Evolutionary conservation across 1,140 invertebrate genomes (phyloP), one percentile per base, ranked within the genome.

Genomic region (Hydropsyche tenuis): DNA sequence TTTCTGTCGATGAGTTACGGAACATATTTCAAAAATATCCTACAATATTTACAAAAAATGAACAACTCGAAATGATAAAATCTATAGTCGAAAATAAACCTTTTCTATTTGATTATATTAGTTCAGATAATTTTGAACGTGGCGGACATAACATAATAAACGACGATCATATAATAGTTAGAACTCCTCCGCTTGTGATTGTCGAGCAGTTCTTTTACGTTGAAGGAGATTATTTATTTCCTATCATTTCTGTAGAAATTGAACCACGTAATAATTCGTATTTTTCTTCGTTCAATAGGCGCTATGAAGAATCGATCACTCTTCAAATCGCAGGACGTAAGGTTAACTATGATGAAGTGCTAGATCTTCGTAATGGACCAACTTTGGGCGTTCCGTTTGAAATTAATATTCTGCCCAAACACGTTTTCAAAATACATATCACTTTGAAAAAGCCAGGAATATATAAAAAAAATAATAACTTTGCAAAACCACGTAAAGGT

Each of bases 191-290:
- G 7, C 16, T 73, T 23, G 42, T 46, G 16, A 73, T 76, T 16
- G n/a, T 30, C 14, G 75, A 76, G 46, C 46, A 76, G 11, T 76
- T 76, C 56, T 20, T 11, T 4, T 73, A 73, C 43, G 20, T 42
- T 6, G 75, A 30, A 45, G 11, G 4, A 23, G 12, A 16, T 37
- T 4, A 63, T n/a, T 1, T 18, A 11, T 42, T 73, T 18, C 42
- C 72, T 7, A 42, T 74, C 6, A 65, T 18, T 37, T 66, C 62
- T 4, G 27, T 72, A 5, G 62, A 64, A 37, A 48, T 76, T 7
- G 72, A 73, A 22, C 30, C 72, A 1, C 60, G 69, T 16, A 9
- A 7, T 18, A 76, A 76, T 69, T 20, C 42, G 9, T 56, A 45
- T 20, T 56, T 69, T 20, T 9, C 37, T 9, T 37, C 46, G 0